Evolutionary conservation across 2,113 vertebrate genomes (phyloP), one percentile per base, ranked within the genome.

Genomic region (Eulacestoma nigropectus): DNA sequence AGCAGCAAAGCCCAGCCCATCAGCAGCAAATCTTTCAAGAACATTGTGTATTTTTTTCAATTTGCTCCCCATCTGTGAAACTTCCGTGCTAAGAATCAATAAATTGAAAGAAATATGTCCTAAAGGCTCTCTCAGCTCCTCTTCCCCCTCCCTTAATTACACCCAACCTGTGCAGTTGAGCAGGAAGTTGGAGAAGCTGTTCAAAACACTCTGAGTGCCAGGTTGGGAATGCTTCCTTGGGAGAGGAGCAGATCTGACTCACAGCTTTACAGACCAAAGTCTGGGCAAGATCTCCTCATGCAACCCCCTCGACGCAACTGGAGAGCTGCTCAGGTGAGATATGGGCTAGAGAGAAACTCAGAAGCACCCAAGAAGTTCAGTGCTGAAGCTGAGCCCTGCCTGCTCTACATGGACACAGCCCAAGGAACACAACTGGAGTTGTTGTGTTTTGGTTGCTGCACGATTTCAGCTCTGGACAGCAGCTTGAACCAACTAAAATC

Each of bases 31-130:
- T 56, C 89, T 65, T 90, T 78, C 69, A 69, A 76, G 69, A 73
- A 65, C 85, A 93, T 41, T 4, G 1, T 72, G 92, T 80, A 56
- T 94, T 93, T 94, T 94, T 81, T 75, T 91, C 87, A 85, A 93
- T 96, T 94, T 91, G 88, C 35, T 84, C 83, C 64, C 83, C 79
- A 91, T 49, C 85, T 89, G 77, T 59, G 84, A 62, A 94, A 94
- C 88, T 95, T 94, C 16, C 82, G 87, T 93, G 76, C 87, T 91
- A 52, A 62, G 87, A 96, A 96, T 87, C 92, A 81, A 83, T 91
- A 76, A 64, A 88, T 47, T 50, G 90, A 91, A 94, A 94, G 76
- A 53, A 87, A 84, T 88, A 83, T 6, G 42, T 93, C 87, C 89
- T 94, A 5, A 84, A 94, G 92, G 74, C 81, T 42, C 73, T 78